A percentile compares a stretch with the other conserved stretches of the same genome.
phyloP scores from a whole-genome alignment of 2,797 vertebrate genomes.

The Etheostoma perlongum region DNA sequence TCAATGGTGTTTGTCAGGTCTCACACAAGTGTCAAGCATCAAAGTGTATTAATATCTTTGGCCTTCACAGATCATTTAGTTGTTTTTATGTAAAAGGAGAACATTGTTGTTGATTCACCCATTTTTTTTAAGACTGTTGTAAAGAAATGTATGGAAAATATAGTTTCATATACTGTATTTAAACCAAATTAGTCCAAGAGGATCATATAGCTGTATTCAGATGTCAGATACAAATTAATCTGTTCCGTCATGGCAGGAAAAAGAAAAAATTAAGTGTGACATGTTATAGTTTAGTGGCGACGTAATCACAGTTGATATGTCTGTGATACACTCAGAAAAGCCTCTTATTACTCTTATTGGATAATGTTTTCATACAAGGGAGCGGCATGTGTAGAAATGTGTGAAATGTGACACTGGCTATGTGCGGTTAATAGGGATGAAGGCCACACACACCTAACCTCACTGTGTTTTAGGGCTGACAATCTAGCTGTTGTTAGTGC shows the following conservation, averaged over 20 bases:
- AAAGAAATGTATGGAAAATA: background rate
- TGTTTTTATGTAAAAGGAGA: background rate
- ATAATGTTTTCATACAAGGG: slow-evolving; percentile 1
- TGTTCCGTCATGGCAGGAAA: background rate
- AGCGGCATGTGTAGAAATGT: slow-evolving; percentile 31
- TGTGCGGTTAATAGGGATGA: slow-evolving; percentile 23
- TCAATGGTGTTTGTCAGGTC: background rate
- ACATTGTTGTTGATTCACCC: background rate
- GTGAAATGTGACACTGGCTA: slow-evolving; percentile 19
- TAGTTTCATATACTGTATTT: background rate
- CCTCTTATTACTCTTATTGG: background rate
- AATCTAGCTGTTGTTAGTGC: slow-evolving; percentile 20
- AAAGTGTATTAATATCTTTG: background rate
- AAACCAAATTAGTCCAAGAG: background rate
- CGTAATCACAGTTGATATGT: too few species aligned
- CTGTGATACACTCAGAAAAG: background rate
- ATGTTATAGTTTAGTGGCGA: too few species aligned
- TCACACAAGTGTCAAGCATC: background rate
- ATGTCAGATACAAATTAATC: background rate
- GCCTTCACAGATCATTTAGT: background rate
- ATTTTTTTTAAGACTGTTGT: background rate
- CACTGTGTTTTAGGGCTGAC: slow-evolving; percentile 8
- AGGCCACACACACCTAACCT: slow-evolving; percentile 39
- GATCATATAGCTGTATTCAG: background rate
- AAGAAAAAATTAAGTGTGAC: background rate